Evolutionary conservation across 1,140 invertebrate species (phyloP).

Genomic region (Dinoponera quadriceps): DNA sequence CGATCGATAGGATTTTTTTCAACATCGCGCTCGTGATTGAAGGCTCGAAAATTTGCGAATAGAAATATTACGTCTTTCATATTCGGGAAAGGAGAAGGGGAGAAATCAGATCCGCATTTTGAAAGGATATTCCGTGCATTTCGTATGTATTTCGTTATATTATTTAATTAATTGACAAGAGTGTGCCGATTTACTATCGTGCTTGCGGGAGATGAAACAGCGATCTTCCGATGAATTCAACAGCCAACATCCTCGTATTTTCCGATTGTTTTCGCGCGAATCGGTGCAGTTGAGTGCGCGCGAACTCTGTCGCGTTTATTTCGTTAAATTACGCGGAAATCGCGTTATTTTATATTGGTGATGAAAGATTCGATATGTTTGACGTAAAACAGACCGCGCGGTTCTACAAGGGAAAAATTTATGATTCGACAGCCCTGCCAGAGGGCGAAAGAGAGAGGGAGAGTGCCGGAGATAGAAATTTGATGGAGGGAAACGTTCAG

Average conservation of each 20-base stretch:
- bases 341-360: slow-evolving; percentile 17
- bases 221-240: slow-evolving; percentile 29
- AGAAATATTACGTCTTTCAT: too few relatives aligned
- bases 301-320: slow-evolving; percentile 12
- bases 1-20: too few relatives aligned
- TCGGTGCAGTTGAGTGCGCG: not conserved
- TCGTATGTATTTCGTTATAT: too few relatives aligned
- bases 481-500: slow-evolving; percentile 41
- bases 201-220: not conserved
- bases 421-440: not conserved
- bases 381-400: slow-evolving; percentile 15
- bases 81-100: too few relatives aligned
- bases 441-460: not conserved
- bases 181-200: not conserved
- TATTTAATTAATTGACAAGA: not conserved
- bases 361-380: slow-evolving; percentile 35
- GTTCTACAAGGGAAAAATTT: slow-evolving; percentile 9
- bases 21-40: too few relatives aligned
- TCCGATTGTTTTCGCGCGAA: slow-evolving; percentile 16
- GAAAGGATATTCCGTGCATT: too few relatives aligned
- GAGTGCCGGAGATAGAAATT: slow-evolving; percentile 39
- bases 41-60: too few relatives aligned
- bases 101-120: too few relatives aligned
- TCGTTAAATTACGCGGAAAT: slow-evolving; percentile 40
- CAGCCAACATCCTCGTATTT: slow-evolving; percentile 10